Base-by-base conservation (phyloP, 30 jellyfish, hydroid and myxozoan species). In the Turritopsis dohrnii region DNA sequence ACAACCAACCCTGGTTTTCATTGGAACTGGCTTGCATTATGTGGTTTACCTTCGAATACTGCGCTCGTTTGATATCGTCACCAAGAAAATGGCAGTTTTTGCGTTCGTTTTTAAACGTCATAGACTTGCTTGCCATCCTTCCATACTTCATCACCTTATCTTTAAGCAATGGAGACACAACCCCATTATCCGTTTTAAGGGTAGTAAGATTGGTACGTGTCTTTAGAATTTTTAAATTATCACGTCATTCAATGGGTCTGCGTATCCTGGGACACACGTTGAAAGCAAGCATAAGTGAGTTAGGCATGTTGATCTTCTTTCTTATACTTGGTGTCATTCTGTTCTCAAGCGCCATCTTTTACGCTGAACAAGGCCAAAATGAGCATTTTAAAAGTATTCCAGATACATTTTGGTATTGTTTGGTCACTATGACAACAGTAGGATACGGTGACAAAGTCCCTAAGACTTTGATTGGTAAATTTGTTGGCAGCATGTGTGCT, bases 401-500 rank as follows among this genome's bases (percentile, higher is more conserved):
- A 28, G 96, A 89, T 79, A 96, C 99, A 0, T 94, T 94, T 79
- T 93, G 98, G 98, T 93, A 82, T 74, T 83, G 95, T 25, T 85
- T 93, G 26, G 96, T 93, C 16, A 93, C 98, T 20, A 93, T 93
- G 98, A 93, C 98, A 71, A 93, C 98, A 16, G 98, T 93, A 75
- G 98, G 98, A 21, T 93, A 93, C 72, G 98, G 98, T 0, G 98
- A 93, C 77, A 93, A 83, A 66, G 94, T 85, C 26, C 98, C 98
- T 20, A 83, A 79, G 52, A 88, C 98, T 5, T 76, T 84, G 54
- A 52, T 74, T 29, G 98, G 98, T 28, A 93, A 93, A 80, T 66
- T 93, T 54, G 86, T 93, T 54, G 98, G 98, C 8, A 89, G 97
- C 52, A 76, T 93, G 88, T 93, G 98, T 81, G 98, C 98, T 52